Base-by-base conservation (phyloP, 2,113 vertebrate species). In the Okapia johnstoni region DNA sequence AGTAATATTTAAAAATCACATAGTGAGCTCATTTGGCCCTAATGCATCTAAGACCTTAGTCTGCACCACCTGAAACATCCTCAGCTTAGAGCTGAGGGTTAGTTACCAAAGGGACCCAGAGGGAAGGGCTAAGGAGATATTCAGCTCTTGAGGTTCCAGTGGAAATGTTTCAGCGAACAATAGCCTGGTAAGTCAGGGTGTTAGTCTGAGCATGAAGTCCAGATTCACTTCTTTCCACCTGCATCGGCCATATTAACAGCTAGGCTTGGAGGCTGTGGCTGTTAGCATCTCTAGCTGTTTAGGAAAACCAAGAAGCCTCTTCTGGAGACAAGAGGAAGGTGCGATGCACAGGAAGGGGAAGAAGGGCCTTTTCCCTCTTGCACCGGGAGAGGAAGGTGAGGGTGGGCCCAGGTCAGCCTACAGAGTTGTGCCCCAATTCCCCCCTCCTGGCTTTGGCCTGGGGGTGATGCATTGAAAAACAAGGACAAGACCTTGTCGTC, bases 31-130 rank as follows among this genome's bases (percentile, higher is more conserved):
- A 17, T 36, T 70, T 43, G 52, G 9, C 14, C 58, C 2, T 14
- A 46, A 54, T 66, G 28, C 58, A 55, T 54, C 3, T 15, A 19
- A 66, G n/a, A 21, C 48, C 16, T 13, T 15, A 12, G 11, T 23
- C 11, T 15, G 21, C 9, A 2, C 52, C 26, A 13, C 2, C 15
- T 40, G 25, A 43, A 7, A 23, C 3, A 13, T 6, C 7, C 9
- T 93, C 50, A 50, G 60, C 46, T 88, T 52, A 63, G 13, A 10
- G 13, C 5, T 50, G 76, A 26, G 43, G 30, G 28, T 52, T 48
- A 90, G 13, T n/a, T n/a, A 16, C 25, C 28, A 58, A 52, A 61
- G 33, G 30, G 25, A 7, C 28, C 14, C 7, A 60, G 36, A 85
- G 12, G 14, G 7, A 86, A 77, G 13, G 26, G 12, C 19, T 10